These are phyloP conservation scores for Apomyelois bistriatella DNA, from an alignment of 2,888 invertebrate species.

Conservation along the genomic window DNA sequence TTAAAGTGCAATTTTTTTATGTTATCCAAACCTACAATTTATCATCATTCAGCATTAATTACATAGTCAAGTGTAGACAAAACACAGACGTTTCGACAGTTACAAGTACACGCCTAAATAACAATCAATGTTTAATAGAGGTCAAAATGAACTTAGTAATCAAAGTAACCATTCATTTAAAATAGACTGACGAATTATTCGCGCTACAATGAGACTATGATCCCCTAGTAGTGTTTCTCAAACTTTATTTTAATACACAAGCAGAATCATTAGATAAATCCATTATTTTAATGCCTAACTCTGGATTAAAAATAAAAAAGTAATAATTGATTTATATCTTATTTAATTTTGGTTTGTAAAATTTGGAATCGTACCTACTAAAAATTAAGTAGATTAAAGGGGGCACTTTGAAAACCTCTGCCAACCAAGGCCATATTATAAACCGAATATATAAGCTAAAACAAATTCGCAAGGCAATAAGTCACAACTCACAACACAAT, in stretches of 20 bases:
- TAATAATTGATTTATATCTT: no score
- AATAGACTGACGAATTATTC: background rate
- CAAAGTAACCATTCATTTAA: slow-evolving; percentile 5
- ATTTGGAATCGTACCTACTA: no score
- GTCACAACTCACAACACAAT: slow-evolving; percentile 12
- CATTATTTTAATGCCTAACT: no score
- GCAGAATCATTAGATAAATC: no score
- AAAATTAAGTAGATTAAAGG: no score
- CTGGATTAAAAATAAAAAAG: no score
- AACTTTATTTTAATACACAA: background rate
- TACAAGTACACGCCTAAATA: slow-evolving; percentile 5
- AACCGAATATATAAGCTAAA: no score
- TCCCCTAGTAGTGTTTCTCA: background rate
- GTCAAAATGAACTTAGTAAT: slow-evolving; percentile 7
- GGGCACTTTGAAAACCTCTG: no score
- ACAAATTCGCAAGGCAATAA: no score
- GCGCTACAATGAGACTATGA: background rate
- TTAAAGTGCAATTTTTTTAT: background rate
- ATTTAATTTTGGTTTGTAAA: no score
- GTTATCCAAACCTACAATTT: slow-evolving; percentile 17
- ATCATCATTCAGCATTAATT: slow-evolving; percentile 1
- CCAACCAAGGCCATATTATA: no score
- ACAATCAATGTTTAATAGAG: slow-evolving; percentile 7
- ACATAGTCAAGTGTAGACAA: slow-evolving; percentile 8
- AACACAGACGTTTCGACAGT: slow-evolving; percentile 11